These are phyloP conservation scores for Sphaerophoria rueppellii DNA, from an alignment of 2,888 invertebrate species.

Conservation along the genomic window DNA sequence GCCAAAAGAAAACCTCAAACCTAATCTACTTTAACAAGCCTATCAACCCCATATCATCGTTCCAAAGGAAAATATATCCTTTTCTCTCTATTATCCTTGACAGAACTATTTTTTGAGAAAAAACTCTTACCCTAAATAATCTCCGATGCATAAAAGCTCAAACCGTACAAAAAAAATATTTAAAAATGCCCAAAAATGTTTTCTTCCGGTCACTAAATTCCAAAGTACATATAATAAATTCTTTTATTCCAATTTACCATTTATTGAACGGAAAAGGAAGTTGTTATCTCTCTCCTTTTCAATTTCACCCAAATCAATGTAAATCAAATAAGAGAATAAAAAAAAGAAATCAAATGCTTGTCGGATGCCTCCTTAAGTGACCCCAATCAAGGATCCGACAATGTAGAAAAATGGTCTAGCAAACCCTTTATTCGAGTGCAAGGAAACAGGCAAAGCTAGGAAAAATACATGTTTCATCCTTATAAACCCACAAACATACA, in stretches of 20 bases:
- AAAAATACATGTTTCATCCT: not conserved
- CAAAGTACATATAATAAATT: not conserved
- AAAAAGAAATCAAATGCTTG: slow-evolving; percentile 6
- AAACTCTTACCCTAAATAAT: no score
- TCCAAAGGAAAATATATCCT: no score
- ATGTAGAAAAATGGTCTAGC: slow-evolving; percentile 55
- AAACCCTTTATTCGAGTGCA: slow-evolving; percentile 56
- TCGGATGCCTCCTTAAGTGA: slow-evolving; percentile 37
- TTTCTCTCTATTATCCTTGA: no score
- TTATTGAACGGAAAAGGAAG: slow-evolving; percentile 16
- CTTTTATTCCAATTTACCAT: slow-evolving; percentile 9
- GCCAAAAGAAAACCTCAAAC: no score
- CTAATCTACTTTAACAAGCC: no score
- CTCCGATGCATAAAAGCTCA: no score
- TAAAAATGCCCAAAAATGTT: slow-evolving; percentile 10
- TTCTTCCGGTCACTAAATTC: slow-evolving; percentile 19
- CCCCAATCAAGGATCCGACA: slow-evolving; percentile 65
- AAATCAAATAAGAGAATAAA: slow-evolving; percentile 17
- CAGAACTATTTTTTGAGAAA: no score
- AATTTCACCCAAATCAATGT: slow-evolving; percentile 29
- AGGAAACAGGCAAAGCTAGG: not conserved
- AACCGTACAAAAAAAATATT: not conserved
- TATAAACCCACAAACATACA: not conserved
- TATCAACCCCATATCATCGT: no score
- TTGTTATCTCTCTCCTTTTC: slow-evolving; percentile 30